phyloP scores from a whole-genome alignment of 1,140 invertebrate species.

The Brevipalpus yothersi region DNA sequence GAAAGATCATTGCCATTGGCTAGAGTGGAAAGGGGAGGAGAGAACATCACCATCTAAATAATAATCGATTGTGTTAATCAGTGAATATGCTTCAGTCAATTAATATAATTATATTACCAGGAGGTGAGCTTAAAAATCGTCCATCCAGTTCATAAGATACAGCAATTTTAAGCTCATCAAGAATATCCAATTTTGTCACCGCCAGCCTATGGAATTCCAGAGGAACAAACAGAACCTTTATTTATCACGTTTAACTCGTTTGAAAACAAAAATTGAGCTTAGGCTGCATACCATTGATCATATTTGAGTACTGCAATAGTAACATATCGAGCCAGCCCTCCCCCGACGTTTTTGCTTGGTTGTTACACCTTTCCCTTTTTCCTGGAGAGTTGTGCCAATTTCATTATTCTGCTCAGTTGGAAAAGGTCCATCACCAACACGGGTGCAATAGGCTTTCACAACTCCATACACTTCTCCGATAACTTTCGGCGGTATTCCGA shows the following conservation, averaged over 20 bases:
- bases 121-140: slow-evolving; percentile 27
- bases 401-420: slow-evolving; percentile 71
- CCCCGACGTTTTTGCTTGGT: slow-evolving; percentile 83
- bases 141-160: slow-evolving; percentile 50
- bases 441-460: slow-evolving; percentile 92
- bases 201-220: slow-evolving; percentile 34
- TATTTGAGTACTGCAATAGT: slow-evolving; percentile 61
- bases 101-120: slow-evolving; percentile 23
- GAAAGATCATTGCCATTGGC: slow-evolving; percentile 23
- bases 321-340: slow-evolving; percentile 91
- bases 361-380: slow-evolving; percentile 66
- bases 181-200: slow-evolving; percentile 87
- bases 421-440: slow-evolving; percentile 92
- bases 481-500: slow-evolving; percentile 68
- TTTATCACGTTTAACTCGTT: not conserved
- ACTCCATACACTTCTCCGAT: slow-evolving; percentile 86
- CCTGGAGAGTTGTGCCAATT: slow-evolving; percentile 52
- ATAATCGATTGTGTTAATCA: not conserved
- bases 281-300: slow-evolving; percentile 80
- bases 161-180: slow-evolving; percentile 70
- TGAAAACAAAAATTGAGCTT: slow-evolving; percentile 14
- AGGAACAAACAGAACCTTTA: not conserved
- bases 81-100: too few relatives aligned
- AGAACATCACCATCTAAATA: not conserved
- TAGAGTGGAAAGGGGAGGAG: slow-evolving; percentile 9